phyloP scores from a whole-genome alignment of 1,140 invertebrate species.

The Drosophila ohnishii region DNA sequence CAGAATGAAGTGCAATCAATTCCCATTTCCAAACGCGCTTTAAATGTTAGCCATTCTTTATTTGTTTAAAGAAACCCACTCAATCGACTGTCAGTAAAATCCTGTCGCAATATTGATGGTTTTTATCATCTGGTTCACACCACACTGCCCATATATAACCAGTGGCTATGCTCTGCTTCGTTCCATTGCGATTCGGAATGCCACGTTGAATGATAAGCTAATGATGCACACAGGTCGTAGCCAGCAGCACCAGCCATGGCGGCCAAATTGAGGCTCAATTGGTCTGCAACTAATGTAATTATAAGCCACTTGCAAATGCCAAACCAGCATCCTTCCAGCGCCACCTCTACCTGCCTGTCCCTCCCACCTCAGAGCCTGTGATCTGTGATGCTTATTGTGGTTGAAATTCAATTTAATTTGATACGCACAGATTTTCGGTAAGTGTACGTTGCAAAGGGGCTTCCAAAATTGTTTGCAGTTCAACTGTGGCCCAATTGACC shows the following conservation, averaged over 20 bases:
- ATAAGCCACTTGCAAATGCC: conserved; percentile 69
- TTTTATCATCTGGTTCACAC: conserved; percentile 43
- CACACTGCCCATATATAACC: conserved; percentile 28
- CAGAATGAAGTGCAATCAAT: background rate
- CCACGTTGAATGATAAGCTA: conserved; percentile 65
- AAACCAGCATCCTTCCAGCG: conserved; percentile 29
- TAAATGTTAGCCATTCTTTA: background rate
- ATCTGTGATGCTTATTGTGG: conserved; percentile 66
- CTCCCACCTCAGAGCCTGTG: conserved; percentile 6
- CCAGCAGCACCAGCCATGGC: conserved; percentile 2
- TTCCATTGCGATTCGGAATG: conserved; percentile 19
- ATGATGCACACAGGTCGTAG: conserved; percentile 64
- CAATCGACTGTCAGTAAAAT: conserved; percentile 1
- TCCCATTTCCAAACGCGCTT: background rate
- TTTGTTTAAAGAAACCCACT: conserved; percentile 3
- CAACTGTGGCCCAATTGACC: conserved; percentile 77
- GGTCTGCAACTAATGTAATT: conserved; percentile 74
- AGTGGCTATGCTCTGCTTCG: background rate
- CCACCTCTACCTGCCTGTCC: background rate
- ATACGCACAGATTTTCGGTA: conserved; percentile 72
- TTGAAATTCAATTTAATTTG: conserved; percentile 77
- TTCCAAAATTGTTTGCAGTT: conserved; percentile 75
- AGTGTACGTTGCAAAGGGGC: conserved; percentile 29
- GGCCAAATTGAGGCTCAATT: conserved; percentile 59
- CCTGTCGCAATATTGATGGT: conserved; percentile 23